Conservation (phyloP, 2,113 vertebrate genomes). For the Indicator indicator region DNA sequence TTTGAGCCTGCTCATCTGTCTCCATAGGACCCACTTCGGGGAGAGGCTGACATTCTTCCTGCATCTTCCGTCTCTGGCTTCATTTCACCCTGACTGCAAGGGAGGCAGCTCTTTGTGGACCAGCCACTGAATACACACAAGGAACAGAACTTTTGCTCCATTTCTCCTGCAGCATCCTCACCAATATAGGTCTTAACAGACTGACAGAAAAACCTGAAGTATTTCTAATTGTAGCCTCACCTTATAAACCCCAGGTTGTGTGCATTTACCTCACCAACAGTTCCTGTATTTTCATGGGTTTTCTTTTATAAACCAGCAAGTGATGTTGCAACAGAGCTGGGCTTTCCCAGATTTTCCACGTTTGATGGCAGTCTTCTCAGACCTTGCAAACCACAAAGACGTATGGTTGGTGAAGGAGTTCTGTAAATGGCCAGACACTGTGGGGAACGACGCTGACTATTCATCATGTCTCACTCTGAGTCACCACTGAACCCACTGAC, state of each 20-base stretch:
- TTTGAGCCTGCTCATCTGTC: background rate
- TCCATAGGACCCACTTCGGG: background rate
- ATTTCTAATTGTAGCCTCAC: background rate
- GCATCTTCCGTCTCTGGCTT: background rate
- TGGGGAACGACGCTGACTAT: background rate
- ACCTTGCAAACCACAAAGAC: conserved; percentile 14
- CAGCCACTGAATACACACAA: background rate
- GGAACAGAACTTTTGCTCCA: background rate
- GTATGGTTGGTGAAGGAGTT: background rate
- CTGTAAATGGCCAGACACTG: background rate
- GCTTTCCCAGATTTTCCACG: background rate
- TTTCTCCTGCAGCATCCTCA: background rate
- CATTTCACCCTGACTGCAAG: background rate
- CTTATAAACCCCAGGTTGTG: background rate
- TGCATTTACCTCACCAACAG: conserved; percentile 8
- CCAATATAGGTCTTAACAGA: background rate
- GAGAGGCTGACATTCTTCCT: background rate
- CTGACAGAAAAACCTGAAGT: background rate
- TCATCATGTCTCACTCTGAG: conserved; percentile 5
- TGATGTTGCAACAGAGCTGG: background rate
- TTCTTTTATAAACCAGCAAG: background rate
- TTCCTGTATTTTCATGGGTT: background rate
- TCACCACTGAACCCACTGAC: background rate
- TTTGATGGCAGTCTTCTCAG: background rate
- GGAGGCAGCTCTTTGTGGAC: background rate